These are phyloP conservation scores for Lacerta bilineata DNA, from an alignment of 2,797 vertebrate species.

Conservation along the genomic window DNA sequence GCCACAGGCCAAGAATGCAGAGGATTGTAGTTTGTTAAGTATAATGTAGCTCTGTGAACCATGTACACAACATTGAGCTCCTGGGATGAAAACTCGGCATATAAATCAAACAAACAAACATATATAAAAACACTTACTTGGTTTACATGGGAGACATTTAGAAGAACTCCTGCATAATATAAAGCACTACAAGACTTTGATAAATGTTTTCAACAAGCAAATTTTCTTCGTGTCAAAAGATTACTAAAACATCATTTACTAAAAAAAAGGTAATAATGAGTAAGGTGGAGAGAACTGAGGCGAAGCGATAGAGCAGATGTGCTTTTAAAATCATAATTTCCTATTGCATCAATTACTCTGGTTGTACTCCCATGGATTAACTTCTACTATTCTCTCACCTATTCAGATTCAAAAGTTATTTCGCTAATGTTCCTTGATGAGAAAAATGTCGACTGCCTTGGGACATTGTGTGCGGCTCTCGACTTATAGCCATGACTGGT, in stretches of 20 bases:
- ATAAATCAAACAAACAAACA: background rate
- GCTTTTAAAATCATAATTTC: slow-evolving; percentile 58
- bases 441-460: slow-evolving; percentile 28
- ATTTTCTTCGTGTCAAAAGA: slow-evolving; percentile 56
- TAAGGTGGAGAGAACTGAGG: slow-evolving; percentile 40
- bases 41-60: no score
- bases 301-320: slow-evolving; percentile 73
- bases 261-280: slow-evolving; percentile 59
- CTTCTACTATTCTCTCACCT: slow-evolving; percentile 43
- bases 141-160: slow-evolving; percentile 5
- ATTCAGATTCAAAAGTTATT: slow-evolving; percentile 40
- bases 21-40: no score
- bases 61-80: no score
- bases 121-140: background rate
- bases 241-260: slow-evolving; percentile 55
- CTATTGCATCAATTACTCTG: slow-evolving; percentile 44
- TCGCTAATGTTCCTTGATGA: slow-evolving; percentile 51
- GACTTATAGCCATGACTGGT: slow-evolving; percentile 47
- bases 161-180: slow-evolving; percentile 40
- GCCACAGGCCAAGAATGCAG: no score
- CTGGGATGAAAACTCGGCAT: no score
- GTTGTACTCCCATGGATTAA: slow-evolving; percentile 50
- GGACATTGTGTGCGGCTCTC: slow-evolving; percentile 67
- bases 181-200: slow-evolving; percentile 37
- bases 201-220: slow-evolving; percentile 63